Conservation (phyloP, 2,797 vertebrate genomes). For the Sebastes itinus region DNA sequence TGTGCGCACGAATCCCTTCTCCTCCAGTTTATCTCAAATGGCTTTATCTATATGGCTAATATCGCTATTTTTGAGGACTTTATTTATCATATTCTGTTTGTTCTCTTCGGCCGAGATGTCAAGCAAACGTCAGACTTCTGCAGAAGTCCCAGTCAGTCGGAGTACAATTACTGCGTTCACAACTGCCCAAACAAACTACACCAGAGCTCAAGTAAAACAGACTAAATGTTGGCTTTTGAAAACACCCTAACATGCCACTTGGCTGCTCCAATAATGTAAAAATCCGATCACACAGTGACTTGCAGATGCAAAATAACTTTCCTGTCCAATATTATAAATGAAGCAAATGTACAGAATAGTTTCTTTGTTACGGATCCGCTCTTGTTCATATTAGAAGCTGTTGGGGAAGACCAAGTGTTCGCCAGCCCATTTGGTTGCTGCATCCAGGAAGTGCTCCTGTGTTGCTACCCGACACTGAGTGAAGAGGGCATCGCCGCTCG, state of each 20-base stretch:
- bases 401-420: slow-evolving; percentile 81
- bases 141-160: too few species aligned
- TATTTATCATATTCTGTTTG: too few species aligned
- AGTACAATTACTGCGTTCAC: too few species aligned
- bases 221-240: too few species aligned
- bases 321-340: not conserved
- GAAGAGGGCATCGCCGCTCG: slow-evolving; percentile 87
- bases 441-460: slow-evolving; percentile 88
- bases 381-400: slow-evolving; percentile 73
- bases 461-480: slow-evolving; percentile 84
- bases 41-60: too few species aligned
- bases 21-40: too few species aligned
- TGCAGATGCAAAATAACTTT: not conserved
- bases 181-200: too few species aligned
- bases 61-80: too few species aligned
- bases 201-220: too few species aligned
- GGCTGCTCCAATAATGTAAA: not conserved
- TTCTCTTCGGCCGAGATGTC: too few species aligned
- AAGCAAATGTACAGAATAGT: not conserved
- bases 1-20: too few species aligned
- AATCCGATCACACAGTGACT: not conserved
- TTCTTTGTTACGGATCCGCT: not conserved
- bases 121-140: too few species aligned
- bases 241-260: not conserved
- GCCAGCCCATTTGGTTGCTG: slow-evolving; percentile 84